Conservation (phyloP, 1,140 invertebrate species). For the Zaprionus taronus region DNA sequence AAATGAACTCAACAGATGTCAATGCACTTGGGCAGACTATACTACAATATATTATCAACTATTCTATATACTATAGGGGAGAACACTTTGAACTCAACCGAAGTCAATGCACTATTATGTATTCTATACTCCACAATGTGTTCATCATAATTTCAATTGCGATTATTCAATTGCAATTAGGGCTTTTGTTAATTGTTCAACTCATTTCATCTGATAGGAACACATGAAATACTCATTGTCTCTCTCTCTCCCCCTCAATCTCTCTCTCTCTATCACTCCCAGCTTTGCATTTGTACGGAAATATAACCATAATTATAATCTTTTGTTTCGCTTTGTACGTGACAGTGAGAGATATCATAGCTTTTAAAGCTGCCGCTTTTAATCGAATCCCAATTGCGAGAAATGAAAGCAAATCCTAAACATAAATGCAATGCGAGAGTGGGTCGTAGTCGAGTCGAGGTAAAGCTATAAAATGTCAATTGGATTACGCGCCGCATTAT, state of each 20-base stretch:
- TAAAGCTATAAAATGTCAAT: constrained; percentile 27
- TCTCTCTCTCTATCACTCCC: neutral
- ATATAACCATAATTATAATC: constrained; percentile 12
- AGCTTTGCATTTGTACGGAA: neutral
- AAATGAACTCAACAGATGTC: too few species aligned
- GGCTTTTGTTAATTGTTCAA: neutral
- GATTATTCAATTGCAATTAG: constrained; percentile 1
- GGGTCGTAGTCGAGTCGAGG: neutral
- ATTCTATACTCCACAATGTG: neutral
- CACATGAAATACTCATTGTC: neutral
- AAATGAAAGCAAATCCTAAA: constrained; percentile 21
- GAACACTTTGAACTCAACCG: too few species aligned
- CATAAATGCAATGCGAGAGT: constrained; percentile 4
- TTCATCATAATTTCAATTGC: neutral
- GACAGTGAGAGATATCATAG: neutral
- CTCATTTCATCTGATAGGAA: neutral
- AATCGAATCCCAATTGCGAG: constrained; percentile 21
- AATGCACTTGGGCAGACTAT: too few species aligned
- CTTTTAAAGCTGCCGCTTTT: constrained; percentile 24
- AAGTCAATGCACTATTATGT: too few species aligned
- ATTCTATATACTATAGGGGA: too few species aligned
- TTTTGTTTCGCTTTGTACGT: constrained; percentile 12
- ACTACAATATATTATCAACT: too few species aligned
- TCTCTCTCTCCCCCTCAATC: neutral
- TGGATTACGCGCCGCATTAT: constrained; percentile 33